Evolutionary conservation across 2,888 invertebrate species (phyloP).

Genomic region (Selenia dentaria): DNA sequence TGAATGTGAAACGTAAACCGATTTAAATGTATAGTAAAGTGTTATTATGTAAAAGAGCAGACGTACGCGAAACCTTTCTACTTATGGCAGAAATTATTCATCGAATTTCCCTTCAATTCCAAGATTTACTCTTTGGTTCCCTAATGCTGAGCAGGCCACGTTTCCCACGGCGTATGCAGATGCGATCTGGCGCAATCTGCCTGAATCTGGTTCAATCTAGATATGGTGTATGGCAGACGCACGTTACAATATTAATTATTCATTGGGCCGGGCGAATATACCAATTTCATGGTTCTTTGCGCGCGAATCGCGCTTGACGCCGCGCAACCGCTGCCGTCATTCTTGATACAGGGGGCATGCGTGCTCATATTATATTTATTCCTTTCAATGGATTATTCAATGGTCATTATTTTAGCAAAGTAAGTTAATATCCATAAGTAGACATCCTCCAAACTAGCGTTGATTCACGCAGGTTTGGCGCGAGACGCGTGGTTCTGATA

Average conservation of each 20-base stretch:
- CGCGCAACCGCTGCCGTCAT: slow-evolving; percentile 38
- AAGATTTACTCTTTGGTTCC: slow-evolving; percentile 23
- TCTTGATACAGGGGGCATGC: slow-evolving; percentile 52
- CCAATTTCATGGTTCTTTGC: slow-evolving; percentile 85
- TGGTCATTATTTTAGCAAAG: too few species aligned
- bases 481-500: too few species aligned
- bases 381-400: too few species aligned
- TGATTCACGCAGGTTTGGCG: too few species aligned
- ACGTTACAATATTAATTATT: slow-evolving; percentile 83
- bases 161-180: slow-evolving; percentile 72
- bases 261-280: slow-evolving; percentile 83
- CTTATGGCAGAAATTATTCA: slow-evolving; percentile 21
- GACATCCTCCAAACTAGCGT: too few species aligned
- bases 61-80: slow-evolving; percentile 9
- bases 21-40: too few species aligned
- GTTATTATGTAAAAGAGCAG: slow-evolving; percentile 7
- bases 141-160: slow-evolving; percentile 36
- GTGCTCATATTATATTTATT: too few species aligned
- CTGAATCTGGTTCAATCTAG: slow-evolving; percentile 53
- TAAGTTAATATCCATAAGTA: too few species aligned
- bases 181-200: slow-evolving; percentile 42
- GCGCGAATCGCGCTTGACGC: slow-evolving; percentile 64
- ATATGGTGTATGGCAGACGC: slow-evolving; percentile 45
- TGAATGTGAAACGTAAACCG: too few species aligned
- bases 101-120: slow-evolving; percentile 18